Evolutionary conservation across 2,888 invertebrate genomes (phyloP), one percentile per base, ranked within the genome.

Genomic region (Macroteleia sp.): DNA sequence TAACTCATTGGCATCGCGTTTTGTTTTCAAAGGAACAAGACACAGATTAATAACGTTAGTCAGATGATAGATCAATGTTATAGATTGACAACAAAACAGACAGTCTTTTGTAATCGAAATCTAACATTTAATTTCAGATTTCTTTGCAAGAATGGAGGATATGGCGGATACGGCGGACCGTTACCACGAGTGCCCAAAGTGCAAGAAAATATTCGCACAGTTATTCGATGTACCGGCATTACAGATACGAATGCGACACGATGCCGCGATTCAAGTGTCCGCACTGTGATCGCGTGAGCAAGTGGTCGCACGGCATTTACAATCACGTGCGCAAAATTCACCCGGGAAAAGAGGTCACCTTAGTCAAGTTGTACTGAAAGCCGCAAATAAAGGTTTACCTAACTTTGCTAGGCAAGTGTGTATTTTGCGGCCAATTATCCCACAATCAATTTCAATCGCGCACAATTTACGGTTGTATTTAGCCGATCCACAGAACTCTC

Each of bases 161-260:
- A 9, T 48, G 32, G 20, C 19, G 54, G 46, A 61, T 12, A n/a
- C 39, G 32, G 5, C 34, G 30, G 59, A 54, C 10, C 64, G 73
- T 12, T 41, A 84, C 54, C 79, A 80, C 62, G 82, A 84, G 59
- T 90, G 90, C 50, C 86, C 87, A 12, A 89, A 89, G 69, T 91
- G 90, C 81, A 81, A 82, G 48, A 88, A 87, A 66, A 82, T 81
- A 32, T 90, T 90, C 88, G 12, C 89, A 89, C 74, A 88, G 86
- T 76, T 88, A 89, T 77, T 88, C 89, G 34, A 88, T 90, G 88
- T 88, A 89, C 41, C 86, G 89, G 10, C 92, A 92, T 85, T 88
- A 87, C 67, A 90, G 87, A 82, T 90, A 90, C 84, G 92, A 92
- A 79, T 92, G 92, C 77, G 91, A 89, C 30, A 85, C 87, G 1